Conservation (phyloP, 2,888 invertebrate species). For the Tiliacea citrago region DNA sequence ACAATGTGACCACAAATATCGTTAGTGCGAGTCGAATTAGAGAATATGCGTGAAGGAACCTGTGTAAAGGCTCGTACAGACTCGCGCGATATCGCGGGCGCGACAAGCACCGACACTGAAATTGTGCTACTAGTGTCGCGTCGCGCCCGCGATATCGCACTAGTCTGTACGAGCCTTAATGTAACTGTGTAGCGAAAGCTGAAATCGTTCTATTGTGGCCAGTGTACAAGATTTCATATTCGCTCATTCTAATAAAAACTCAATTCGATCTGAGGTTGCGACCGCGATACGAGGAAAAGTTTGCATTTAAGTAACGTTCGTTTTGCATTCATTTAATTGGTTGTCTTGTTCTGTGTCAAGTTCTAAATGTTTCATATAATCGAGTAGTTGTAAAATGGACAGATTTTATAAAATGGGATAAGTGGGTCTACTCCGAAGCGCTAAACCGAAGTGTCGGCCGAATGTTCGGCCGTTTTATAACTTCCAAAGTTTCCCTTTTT, state of each 20-base stretch:
- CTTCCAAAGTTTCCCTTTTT: no score
- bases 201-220: constrained; percentile 69
- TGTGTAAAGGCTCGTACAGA: no score
- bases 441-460: no score
- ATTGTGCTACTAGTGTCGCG: no score
- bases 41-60: constrained; percentile 73
- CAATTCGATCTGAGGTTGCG: constrained; percentile 62
- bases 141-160: no score
- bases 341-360: constrained; percentile 29
- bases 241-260: constrained; percentile 69
- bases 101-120: no score
- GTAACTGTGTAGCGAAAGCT: constrained; percentile 64
- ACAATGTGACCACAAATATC: constrained; percentile 69
- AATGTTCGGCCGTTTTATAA: no score
- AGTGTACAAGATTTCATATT: constrained; percentile 69
- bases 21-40: constrained; percentile 75
- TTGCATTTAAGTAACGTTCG: constrained; percentile 16
- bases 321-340: constrained; percentile 56
- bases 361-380: constrained; percentile 36
- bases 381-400: constrained; percentile 27
- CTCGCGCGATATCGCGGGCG: no score
- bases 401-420: constrained; percentile 11
- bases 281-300: constrained; percentile 44
- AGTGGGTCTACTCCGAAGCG: no score
- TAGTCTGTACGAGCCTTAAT: no score